These are phyloP conservation scores for Bilobella aurantiaca DNA, from an alignment of 1,140 invertebrate genomes.

Conservation along the genomic window DNA sequence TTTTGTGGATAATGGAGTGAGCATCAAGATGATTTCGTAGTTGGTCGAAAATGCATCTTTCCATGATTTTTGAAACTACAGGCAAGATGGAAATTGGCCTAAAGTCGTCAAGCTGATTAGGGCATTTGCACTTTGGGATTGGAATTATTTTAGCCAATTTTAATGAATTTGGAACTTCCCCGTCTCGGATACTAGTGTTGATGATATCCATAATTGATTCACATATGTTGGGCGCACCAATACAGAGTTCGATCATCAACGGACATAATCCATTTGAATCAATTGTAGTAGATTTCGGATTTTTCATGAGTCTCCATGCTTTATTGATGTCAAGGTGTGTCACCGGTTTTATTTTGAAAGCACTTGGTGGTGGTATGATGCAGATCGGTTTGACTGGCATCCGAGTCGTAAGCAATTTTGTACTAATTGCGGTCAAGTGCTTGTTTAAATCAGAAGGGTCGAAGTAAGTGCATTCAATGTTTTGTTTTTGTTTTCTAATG, in stretches of 20 bases:
- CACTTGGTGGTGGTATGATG: not conserved
- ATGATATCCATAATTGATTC: not conserved
- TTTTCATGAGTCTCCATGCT: conserved; percentile 5
- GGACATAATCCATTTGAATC: conserved; percentile 1
- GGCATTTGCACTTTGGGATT: conserved; percentile 3
- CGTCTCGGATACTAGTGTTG: not conserved
- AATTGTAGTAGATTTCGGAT: not conserved
- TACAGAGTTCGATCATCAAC: not conserved
- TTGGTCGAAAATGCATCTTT: conserved; percentile 13
- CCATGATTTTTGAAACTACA: conserved; percentile 10
- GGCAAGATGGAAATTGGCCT: conserved; percentile 10
- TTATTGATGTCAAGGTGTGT: not conserved
- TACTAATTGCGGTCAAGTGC: not conserved
- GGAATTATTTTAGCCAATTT: conserved; percentile 12
- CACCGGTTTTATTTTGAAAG: not conserved
- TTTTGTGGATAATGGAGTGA: not conserved
- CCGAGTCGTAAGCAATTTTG: not conserved
- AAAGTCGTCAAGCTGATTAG: not conserved
- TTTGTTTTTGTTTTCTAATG: not conserved
- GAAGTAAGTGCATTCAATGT: not conserved
- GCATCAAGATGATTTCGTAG: not conserved
- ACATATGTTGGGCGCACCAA: conserved; percentile 1
- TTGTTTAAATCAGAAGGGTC: not conserved
- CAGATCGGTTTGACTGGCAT: not conserved
- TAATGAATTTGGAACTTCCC: not conserved